Base-by-base conservation (phyloP, 2,797 vertebrate genomes). In the Eospalax fontanierii region DNA sequence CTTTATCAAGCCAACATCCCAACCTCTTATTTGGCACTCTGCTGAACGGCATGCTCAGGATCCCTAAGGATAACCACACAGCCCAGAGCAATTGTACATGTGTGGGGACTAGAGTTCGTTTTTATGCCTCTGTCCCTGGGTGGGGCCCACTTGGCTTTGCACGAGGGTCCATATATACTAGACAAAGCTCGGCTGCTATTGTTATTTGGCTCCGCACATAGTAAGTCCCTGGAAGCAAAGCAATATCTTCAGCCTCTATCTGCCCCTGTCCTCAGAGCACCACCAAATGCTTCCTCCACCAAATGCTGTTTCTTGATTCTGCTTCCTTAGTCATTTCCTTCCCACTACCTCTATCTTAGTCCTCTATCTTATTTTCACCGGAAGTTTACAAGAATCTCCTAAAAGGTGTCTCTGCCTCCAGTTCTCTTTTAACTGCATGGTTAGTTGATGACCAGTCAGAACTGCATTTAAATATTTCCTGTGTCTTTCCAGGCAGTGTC, bases 301-400 rank as follows among this genome's bases (percentile, higher is more conserved):
- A 78, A 84, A 63, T 75, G 57, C 9, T 82, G 28, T 80, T 82
- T 54, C 46, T 75, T 92, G 33, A 71, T 59, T 88, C 76, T 92
- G n/a, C 68, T 95, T 86, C 35, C 33, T 22, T 19, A 57, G 59
- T 28, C 24, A 46, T 90, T 89, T 63, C 65, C 84, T 96, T 88
- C 83, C 80, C 89, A 35, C 21, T 70, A 59, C 26, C 6, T 89
- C 57, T 76, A 10, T 76, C n/a, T 80, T 59, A 59, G 43, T 59
- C 75, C 59, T 50, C 30, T 14, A 24, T 65, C 86, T 86, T 78
- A 35, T 90, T 95, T 93, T 79, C 33, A 40, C 57, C 35, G 14
- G 35, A 91, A 87, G 35, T 73, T 35, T 54, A 0, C 11, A 93
- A 87, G 22, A 79, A 59, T 76, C 63, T 88, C 43, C 57, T 35